Base-by-base conservation (phyloP, 2,888 invertebrate species). In the Pediacus dermestoides region DNA sequence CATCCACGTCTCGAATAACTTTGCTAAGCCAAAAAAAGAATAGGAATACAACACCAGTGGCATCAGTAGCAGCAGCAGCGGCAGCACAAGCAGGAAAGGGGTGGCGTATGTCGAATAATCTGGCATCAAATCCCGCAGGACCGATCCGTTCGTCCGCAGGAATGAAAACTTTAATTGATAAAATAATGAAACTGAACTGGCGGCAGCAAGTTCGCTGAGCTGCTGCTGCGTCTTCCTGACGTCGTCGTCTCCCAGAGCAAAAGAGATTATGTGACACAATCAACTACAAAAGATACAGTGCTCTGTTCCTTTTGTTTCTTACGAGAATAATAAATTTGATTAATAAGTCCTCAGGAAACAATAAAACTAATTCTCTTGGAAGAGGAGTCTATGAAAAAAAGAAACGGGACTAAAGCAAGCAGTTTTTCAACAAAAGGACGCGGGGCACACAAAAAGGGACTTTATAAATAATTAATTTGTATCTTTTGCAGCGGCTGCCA, bases 271-370 rank as follows among this genome's bases (percentile, higher is more conserved):
- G 31, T 37, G 38, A 45, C 37, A 40, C 41, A 44, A 38, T 34
- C 38, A 37, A 38, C 18, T 28, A 41, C 44, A 41, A 41, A 41
- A 25, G 39, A 18, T 32, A 39, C 7, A 33, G 18, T 21, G 11
- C 9, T 15, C 8, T 22, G 8, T 15, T 18, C 25, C 25, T 41
- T 37, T 33, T 31, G 37, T 41, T 44, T 38, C 41, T 39, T 39
- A 15, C 22, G 35, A 34, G 50, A 46, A 50, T 42, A 51, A 49
- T 48, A 44, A 49, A 49, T 47, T 52, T 47, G 42, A 49, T 49
- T 47, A 46, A 52, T 47, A 47, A 49, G 45, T 44, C 41, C 39
- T 12, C 34, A 36, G 42, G 40, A 52, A 49, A 49, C 47, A 49
- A 52, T 49, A 42, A 49, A 51, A 45, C 46, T 46, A 47, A 48